Conservation (phyloP, 2,113 vertebrate genomes). For the Syrrhaptes paradoxus region DNA sequence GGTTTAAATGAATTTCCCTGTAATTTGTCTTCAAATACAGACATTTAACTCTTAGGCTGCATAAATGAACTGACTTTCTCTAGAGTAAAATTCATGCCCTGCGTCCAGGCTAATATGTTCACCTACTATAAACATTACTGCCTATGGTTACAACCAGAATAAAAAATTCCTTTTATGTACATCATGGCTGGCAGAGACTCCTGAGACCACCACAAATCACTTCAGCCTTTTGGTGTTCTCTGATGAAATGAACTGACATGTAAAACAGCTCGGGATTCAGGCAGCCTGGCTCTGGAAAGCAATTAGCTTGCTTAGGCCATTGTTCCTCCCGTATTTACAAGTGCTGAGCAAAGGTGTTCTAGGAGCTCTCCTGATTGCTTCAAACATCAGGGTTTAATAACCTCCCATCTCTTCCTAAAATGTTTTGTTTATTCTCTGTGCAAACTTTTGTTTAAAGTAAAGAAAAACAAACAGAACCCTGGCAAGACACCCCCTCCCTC, state of each 20-base stretch:
- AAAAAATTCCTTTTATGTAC: conserved; percentile 76
- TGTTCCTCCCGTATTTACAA: conserved; percentile 51
- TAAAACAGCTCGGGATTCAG: conserved; percentile 52
- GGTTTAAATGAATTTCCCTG: conserved; percentile 75
- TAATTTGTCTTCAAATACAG: conserved; percentile 74
- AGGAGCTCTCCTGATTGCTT: conserved; percentile 45
- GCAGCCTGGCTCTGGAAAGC: conserved; percentile 52
- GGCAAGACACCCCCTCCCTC: not conserved
- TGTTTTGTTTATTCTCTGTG: not conserved
- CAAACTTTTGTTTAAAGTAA: conserved; percentile 39
- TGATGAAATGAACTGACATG: conserved; percentile 59
- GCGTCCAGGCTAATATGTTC: conserved; percentile 73
- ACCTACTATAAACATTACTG: conserved; percentile 76
- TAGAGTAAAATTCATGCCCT: conserved; percentile 76
- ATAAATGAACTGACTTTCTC: conserved; percentile 74
- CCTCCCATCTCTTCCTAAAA: conserved; percentile 9
- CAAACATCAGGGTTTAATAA: conserved; percentile 32
- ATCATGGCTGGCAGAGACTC: conserved; percentile 70
- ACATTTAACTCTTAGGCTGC: conserved; percentile 74
- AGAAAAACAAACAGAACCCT: not conserved
- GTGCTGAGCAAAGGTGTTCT: conserved; percentile 29
- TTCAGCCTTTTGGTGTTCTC: conserved; percentile 61
- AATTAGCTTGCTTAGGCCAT: conserved; percentile 64
- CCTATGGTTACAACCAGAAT: conserved; percentile 74
- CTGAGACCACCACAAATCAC: conserved; percentile 71